Evolutionary conservation across 2,888 invertebrate species (phyloP), one percentile per base, ranked within the genome.

Genomic region (Chrysotoxum bicinctum): DNA sequence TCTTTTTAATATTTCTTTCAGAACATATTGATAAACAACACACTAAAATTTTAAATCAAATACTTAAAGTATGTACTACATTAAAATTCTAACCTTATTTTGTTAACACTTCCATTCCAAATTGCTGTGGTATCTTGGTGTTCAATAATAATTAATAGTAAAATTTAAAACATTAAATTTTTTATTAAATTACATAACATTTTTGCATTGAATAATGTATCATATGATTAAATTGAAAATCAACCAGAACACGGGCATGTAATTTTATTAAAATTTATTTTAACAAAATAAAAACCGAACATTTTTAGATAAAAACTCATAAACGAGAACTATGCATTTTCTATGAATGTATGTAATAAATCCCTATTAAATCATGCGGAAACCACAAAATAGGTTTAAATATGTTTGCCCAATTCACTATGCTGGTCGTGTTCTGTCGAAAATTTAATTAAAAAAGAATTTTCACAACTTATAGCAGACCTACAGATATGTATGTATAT

Each of bases 381-480:
- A 83, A 69, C 79, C 79, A 50, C 79, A 74, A 48, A 69, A 74
- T 74, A 81, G 45, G n/a, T 43, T 64, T 54, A 62, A 75, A 62
- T 58, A 14, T 70, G 76, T 72, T 52, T 26, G 16, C 10, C 40
- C 62, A 19, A 50, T 45, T 14, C 26, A 16, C 64, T 45, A n/a
- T n/a, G 32, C 19, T 6, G 12, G 7, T 3, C 16, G 60, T 26
- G 35, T 45, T 9, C 30, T 45, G 37, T 30, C 35, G 58, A 43
- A 50, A 74, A 60, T 52, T 68, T 54, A 64, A 78, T 64, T 78
- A 69, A 70, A 68, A 45, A 50, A 37, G 56, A 78, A n/a, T 54
- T 4, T 35, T 62, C 62, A 62, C 43, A 62, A 19, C 30, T 62
- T 19, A 43, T 30, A 62, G 12, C 62, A 26, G 30, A 23, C 26